Evolutionary conservation across 2,888 invertebrate genomes (phyloP), one percentile per base, ranked within the genome.

Genomic region (Epicampocera succincta): DNA sequence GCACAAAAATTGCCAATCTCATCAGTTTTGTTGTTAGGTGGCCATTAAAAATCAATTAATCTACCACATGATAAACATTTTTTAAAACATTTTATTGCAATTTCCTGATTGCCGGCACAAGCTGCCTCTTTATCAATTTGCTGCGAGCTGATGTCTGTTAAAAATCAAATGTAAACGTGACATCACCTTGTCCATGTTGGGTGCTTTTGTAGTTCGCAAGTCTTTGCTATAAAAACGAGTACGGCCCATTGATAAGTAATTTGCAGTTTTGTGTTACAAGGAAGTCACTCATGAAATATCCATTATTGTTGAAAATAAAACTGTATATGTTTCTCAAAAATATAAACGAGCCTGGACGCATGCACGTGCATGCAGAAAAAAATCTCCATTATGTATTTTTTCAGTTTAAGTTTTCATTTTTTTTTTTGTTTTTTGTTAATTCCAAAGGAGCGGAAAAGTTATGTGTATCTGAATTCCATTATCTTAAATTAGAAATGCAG

Each of bases 11-110:
- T 68, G 12, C 52, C 56, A 58, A 52, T 33, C 58, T 72, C 77
- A 65, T 58, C 66, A 72, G 13, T 61, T 75, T 76, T 66, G 75
- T 76, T 71, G n/a, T n/a, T 72, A 75, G 80, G 69, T 74, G 69
- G 77, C 74, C 81, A 82, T 82, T 82, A 82, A 74, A 82, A 82
- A 82, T 78, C 81, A 82, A 77, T 82, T 77, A 82, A 78, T 82
- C 73, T 73, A 58, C 52, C 81, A 77, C 81, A 77, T 81, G 81
- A 74, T 72, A 56, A 60, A 72, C 44, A 46, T 52, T 68, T 44
- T 40, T 54, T 33, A 17, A 13, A 17, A 15, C 3, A 21, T 66
- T 58, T 50, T 46, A n/a, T 44, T 33, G 60, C 38, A 54, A 54
- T 60, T 66, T 58, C 29, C 58, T 66, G 60, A 12, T 68, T 75